Evolutionary conservation across 2,113 vertebrate genomes (phyloP), one percentile per base, ranked within the genome.

Genomic region (Seriola aureovittata): DNA sequence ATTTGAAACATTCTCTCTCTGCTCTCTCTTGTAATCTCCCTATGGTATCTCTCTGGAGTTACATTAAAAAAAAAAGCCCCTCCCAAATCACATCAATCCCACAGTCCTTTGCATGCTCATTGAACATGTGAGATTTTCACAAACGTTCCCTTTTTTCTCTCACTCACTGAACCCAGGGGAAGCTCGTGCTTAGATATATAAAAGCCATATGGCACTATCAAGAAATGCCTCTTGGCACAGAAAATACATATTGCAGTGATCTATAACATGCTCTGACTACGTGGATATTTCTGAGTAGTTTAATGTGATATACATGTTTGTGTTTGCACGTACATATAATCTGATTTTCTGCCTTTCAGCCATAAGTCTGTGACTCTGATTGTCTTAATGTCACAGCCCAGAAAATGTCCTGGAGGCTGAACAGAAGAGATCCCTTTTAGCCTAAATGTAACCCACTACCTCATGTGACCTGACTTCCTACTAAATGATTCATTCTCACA

Each of bases 201-300:
- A 81, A 77, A 88, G 77, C 71, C 89, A 86, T 80, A 83, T 89
- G 86, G 88, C 60, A 8, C 72, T 54, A 68, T 77, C 5, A 50
- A 44, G 60, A 80, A 88, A 69, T 29, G 64, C 29, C 70, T 81
- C 63, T 75, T n/a, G 16, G 70, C 63, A 54, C 32, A 19, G 66
- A 34, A 75, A 88, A 83, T 77, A 57, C 29, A 74, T 57, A 29
- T 42, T 67, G 34, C 42, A 50, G 32, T 73, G 32, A 69, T 76
- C 55, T 77, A 59, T 46, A 76, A 52, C 14, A 11, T n/a, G 11
- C 71, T 85, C 25, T 38, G 44, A 50, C 57, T 50, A 29, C 44
- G 44, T 44, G 42, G 65, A 58, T 66, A 36, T 87, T 69, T 86
- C 14, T 36, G 21, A 65, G 29, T 14, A 55, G 57, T 71, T 60